Evolutionary conservation across 30 jellyfish, hydroid and myxozoan genomes (phyloP), one percentile per base, ranked within the genome.

Genomic region (Chrysaora quinquecirrha): DNA sequence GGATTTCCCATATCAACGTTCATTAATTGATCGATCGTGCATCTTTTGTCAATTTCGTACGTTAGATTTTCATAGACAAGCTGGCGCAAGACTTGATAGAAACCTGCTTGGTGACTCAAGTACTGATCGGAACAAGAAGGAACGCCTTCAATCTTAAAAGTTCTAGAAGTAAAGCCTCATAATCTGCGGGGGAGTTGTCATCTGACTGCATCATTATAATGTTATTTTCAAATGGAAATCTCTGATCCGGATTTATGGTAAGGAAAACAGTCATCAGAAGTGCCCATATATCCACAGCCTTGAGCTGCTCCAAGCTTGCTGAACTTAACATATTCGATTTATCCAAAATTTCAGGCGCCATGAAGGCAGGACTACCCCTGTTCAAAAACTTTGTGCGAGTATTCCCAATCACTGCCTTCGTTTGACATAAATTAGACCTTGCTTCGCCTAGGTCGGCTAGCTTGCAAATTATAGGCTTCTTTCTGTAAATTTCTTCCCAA

Each of bases 371-470:
- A 52, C 61, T 50, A 22, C 86, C 86, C 58, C 86, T 49, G 20
- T 22, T 54, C 52, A 74, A 23, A 32, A 22, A 54, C 31, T 74
- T 74, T 4, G 86, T 50, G 22, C 75, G 73, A 30, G 29, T 74
- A 48, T 48, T 54, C 32, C 56, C 56, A 27, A 48, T 60, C 14
- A 48, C 12, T 28, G 75, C 75, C 23, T 33, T 24, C 28, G 86
- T 74, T 60, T 74, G 86, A 22, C 56, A 27, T 1, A 54, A 50
- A 19, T 16, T 43, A 43, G 86, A 74, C n/a, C 86, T 48, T 48
- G 86, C 77, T 32, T 50, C 86, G 23, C 77, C 86, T 54, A 74
- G 4, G 58, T 74, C 86, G 23, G 86, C 86, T 29, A 74, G 79
- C 75, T 74, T 74, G 29, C 86, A 74, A 28, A 74, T 28, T 24